Evolutionary conservation across 2,797 vertebrate species (phyloP), one percentile per base, ranked within the genome.

Genomic region (Clarias fuscus): DNA sequence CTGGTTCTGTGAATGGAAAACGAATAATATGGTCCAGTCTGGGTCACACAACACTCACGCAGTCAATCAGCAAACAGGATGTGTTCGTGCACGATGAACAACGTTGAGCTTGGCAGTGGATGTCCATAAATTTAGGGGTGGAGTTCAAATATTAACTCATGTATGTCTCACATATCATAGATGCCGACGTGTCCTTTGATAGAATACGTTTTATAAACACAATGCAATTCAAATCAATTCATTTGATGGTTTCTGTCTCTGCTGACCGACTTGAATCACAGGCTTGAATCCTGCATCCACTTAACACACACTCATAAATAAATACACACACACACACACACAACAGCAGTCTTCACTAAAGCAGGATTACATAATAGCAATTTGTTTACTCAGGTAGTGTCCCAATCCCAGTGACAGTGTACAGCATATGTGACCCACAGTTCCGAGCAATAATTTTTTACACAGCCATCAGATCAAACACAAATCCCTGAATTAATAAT

Each of bases 321-420:
- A 78, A 27, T 14, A 33, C 58, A 59, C 72, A 53, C 72, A 53
- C n/a, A 53, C 73, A 27, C 72, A 75, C 48, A 27, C 73, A 76
- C 48, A 53, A 76, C 33, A 64, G 4, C 22, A 65, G 24, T 43
- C 61, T n/a, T 65, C 24, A 43, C 8, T 17, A 8, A 43, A n/a
- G 18, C 24, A 43, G 2, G 37, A 64, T 80, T 64, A 80, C 37
- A 80, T 80, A 80, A 80, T 27, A 65, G 61, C 22, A 24, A 48
- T 80, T 48, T 43, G 37, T 64, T 64, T 15, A 80, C 78, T 64
- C 17, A 43, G 78, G 14, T 43, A n/a, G 37, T 80, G 61, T 80
- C 59, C 78, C 13, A 43, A 48, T 80, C 59, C 37, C 7, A 17
- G 1, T 80, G 37, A 59, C 13, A 13, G 53, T 59, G 20, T 61